Conservation (phyloP, 1,140 invertebrate species). For the Tetramorium parvispinum region DNA sequence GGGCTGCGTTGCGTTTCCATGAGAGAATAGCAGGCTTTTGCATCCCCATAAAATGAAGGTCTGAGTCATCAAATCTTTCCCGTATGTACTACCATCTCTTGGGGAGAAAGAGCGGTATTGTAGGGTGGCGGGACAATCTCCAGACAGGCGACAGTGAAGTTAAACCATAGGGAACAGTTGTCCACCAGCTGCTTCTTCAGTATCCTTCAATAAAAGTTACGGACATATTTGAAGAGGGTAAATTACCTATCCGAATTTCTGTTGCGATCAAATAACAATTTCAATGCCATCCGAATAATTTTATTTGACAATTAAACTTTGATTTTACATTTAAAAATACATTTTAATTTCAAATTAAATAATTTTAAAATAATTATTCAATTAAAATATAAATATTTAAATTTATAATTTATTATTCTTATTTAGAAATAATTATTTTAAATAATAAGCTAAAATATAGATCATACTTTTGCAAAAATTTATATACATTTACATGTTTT, state of each 20-base stretch:
- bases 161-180: slow-evolving; percentile 4
- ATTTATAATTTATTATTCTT: too few relatives aligned
- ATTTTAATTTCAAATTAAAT: not conserved
- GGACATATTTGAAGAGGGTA: not conserved
- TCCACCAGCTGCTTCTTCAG: slow-evolving; percentile 11
- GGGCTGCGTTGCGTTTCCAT: not conserved
- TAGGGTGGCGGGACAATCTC: slow-evolving; percentile 32
- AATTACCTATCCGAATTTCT: not conserved
- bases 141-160: not conserved
- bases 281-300: not conserved
- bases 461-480: not conserved
- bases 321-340: not conserved
- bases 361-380: not conserved
- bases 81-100: not conserved
- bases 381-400: not conserved
- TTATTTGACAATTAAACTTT: not conserved
- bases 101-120: not conserved
- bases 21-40: not conserved
- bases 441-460: not conserved
- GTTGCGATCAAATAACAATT: not conserved
- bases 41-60: slow-evolving; percentile 57
- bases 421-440: not conserved
- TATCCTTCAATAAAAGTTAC: not conserved
- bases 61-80: slow-evolving; percentile 70
- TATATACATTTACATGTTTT: not conserved